Conservation (phyloP, 2,113 vertebrate species). For the Hemichromis elongatus region DNA sequence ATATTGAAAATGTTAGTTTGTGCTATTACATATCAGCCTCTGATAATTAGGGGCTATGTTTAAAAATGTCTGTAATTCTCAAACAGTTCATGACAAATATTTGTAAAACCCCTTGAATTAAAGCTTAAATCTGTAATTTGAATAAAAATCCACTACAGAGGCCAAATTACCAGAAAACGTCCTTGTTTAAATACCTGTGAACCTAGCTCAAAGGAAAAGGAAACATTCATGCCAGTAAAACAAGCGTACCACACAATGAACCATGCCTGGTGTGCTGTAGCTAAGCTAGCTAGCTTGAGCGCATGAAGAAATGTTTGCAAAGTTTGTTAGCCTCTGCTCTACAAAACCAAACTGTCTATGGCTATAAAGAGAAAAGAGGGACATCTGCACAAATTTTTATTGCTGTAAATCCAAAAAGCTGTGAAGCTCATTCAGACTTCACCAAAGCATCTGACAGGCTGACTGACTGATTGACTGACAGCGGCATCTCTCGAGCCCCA, state of each 20-base stretch:
- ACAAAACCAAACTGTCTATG: not conserved
- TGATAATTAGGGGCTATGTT: not conserved
- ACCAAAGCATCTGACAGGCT: not conserved
- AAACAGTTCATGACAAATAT: not conserved
- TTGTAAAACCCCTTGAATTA: not conserved
- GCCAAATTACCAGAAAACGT: not conserved
- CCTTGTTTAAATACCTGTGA: not conserved
- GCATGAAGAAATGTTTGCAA: no score
- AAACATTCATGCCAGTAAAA: not conserved
- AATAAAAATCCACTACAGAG: not conserved
- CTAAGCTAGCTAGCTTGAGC: not conserved
- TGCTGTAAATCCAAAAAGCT: not conserved
- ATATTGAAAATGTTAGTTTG: not conserved
- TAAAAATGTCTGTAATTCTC: not conserved
- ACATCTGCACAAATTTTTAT: not conserved
- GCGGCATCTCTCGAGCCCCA: not conserved
- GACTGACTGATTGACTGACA: not conserved
- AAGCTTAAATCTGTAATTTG: not conserved
- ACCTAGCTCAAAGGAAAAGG: not conserved
- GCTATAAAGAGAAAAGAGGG: not conserved
- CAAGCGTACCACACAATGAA: not conserved
- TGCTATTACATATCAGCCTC: not conserved
- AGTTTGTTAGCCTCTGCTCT: not conserved
- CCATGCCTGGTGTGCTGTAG: accelerated
- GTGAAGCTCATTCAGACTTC: not conserved